Base-by-base conservation (phyloP, 2,797 vertebrate genomes). In the Fistularia tabacaria region DNA sequence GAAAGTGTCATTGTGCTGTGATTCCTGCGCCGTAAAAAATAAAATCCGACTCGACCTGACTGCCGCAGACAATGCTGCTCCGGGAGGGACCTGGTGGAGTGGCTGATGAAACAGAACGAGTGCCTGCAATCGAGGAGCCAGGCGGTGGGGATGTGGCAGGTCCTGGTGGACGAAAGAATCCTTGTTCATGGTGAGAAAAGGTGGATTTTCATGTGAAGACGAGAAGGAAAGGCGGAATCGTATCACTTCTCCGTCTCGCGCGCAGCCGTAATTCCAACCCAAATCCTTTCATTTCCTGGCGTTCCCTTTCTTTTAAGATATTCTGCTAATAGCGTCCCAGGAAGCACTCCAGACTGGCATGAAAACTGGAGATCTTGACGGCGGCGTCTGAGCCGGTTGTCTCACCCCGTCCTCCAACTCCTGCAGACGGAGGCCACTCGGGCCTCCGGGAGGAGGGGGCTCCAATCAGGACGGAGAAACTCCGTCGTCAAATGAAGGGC, bases 71-170 rank as follows among this genome's bases (percentile, higher is more conserved):
- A 93, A 1, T 98, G 96, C 64, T 93, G 93, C 69, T 94, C 95
- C 0, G 95, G 96, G 6, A 93, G 92, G 72, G 95, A 97, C 9
- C 85, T 98, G 40, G 94, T 96, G 40, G 95, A 98, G 9, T 94
- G 90, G 86, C 72, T 98, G 77, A 86, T 97, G 83, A 87, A 87
- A 52, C 74, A 93, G 8, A 92, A 90, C 3, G 85, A 89, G 1
- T 81, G 87, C 8, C 63, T 94, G 8, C 94, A 94, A 53, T 93
- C 84, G 0, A 90, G 95, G 37, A 88, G 88, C 79, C 96, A 97
- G 64, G 94, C 92, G 0, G 85, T 95, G 0, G 96, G 96, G 1
- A 87, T 97, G 84, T 96, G 93, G 90, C 96, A 98, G 71, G 94
- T 98, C 72, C 72, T 98, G 73, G 82, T 97, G 83, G 95, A 98